Evolutionary conservation across 2,888 invertebrate species (phyloP).

Genomic region (Mactromeris polynyma): DNA sequence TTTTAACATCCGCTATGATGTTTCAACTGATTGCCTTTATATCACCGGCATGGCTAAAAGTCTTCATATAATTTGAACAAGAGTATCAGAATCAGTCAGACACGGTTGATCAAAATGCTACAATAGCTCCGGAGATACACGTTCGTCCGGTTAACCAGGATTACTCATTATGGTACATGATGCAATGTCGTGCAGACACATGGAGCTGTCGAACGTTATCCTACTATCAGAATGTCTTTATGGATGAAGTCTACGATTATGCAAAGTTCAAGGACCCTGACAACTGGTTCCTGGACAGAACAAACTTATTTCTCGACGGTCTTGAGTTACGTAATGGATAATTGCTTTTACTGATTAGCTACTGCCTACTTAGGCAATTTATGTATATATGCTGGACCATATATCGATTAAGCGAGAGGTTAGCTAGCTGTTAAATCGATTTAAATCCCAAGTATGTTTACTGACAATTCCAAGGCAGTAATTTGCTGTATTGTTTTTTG

Average conservation of each 20-base stretch:
- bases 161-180: conserved; percentile 47
- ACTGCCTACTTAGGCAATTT: too few relatives aligned
- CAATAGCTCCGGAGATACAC: background rate
- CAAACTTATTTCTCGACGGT: conserved; percentile 30
- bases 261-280: conserved; percentile 14
- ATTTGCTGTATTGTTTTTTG: too few relatives aligned
- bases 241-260: conserved; percentile 17
- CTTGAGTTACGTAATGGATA: conserved; percentile 17
- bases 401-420: too few relatives aligned
- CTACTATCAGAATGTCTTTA: conserved; percentile 35
- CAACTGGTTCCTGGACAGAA: conserved; percentile 26
- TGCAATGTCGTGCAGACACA: conserved; percentile 31
- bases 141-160: conserved; percentile 31
- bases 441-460: too few relatives aligned
- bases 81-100: background rate
- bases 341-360: too few relatives aligned
- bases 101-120: background rate
- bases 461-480: too few relatives aligned
- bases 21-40: conserved; percentile 37
- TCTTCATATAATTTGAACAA: conserved; percentile 33
- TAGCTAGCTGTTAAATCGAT: too few relatives aligned
- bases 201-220: conserved; percentile 33
- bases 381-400: too few relatives aligned
- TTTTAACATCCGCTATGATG: conserved; percentile 6
- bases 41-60: conserved; percentile 33